A percentile compares a stretch with the other conserved stretches of the same genome.
Evolutionary conservation across 23 tunicate species (phyloP).

Genomic region (Oikopleura albicans): DNA sequence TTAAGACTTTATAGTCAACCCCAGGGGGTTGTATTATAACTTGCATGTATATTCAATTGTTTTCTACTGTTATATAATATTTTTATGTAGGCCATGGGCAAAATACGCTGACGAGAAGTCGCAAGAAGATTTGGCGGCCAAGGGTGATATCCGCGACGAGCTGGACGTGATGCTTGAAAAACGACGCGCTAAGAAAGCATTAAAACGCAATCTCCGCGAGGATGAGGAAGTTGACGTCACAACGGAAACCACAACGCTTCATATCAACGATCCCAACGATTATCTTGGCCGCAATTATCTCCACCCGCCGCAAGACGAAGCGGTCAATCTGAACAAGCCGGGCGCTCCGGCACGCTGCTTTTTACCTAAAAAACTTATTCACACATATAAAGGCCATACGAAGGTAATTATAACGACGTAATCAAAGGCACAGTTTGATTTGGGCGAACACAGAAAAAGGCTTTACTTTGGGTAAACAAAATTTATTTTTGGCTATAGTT

Average conservation of each 20-base stretch:
- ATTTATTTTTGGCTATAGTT: too few species aligned
- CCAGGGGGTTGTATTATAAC: too few species aligned
- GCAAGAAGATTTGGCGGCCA: background rate
- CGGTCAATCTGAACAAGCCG: constrained; percentile 48
- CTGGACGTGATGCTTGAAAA: constrained; percentile 53
- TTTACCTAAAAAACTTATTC: constrained; percentile 74
- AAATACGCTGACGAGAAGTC: background rate
- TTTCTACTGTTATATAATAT: too few species aligned
- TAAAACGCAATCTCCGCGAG: background rate
- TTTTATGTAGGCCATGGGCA: too few species aligned
- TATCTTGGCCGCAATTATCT: constrained; percentile 58
- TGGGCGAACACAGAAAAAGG: too few species aligned
- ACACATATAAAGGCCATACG: constrained; percentile 86
- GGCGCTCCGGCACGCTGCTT: constrained; percentile 69
- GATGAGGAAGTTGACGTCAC: constrained; percentile 34
- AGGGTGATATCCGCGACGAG: constrained; percentile 44
- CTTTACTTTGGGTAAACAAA: too few species aligned
- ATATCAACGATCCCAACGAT: constrained; percentile 27
- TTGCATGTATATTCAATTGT: too few species aligned
- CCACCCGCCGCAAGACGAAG: constrained; percentile 84
- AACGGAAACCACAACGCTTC: constrained; percentile 64
- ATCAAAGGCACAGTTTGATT: too few species aligned
- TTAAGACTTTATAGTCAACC: too few species aligned
- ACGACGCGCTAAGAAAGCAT: constrained; percentile 3
- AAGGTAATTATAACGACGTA: too few species aligned